Evolutionary conservation across 2,113 vertebrate species (phyloP).

Genomic region (Nesoenas mayeri): DNA sequence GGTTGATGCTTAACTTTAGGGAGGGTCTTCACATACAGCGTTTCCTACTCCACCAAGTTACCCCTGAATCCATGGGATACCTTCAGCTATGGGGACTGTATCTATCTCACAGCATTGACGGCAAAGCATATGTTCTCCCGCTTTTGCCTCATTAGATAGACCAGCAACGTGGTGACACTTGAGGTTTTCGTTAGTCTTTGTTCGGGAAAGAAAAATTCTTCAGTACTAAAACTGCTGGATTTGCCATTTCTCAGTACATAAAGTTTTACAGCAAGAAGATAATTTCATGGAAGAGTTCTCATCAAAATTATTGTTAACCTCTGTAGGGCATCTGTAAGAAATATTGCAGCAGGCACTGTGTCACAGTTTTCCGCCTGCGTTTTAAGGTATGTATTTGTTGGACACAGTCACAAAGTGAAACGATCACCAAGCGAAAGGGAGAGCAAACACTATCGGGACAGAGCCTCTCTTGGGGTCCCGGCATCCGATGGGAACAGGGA

Average conservation of each 20-base stretch:
- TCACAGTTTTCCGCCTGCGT: fast-evolving
- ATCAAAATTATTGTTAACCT: not conserved
- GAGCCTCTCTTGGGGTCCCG: not conserved
- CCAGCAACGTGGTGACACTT: not conserved
- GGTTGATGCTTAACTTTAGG: not conserved
- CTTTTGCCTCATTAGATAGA: not conserved
- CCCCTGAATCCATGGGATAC: no score
- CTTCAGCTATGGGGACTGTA: fast-evolving
- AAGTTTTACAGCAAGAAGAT: not conserved
- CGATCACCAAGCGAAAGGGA: fast-evolving
- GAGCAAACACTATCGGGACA: not conserved
- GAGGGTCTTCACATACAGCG: not conserved
- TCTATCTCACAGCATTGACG: not conserved
- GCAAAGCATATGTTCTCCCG: not conserved
- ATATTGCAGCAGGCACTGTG: not conserved
- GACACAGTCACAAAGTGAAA: not conserved
- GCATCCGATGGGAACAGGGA: no score
- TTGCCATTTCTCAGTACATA: not conserved
- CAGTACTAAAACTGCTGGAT: not conserved
- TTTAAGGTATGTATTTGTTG: not conserved
- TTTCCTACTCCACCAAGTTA: not conserved
- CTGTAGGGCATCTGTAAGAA: not conserved
- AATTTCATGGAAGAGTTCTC: not conserved
- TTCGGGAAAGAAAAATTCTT: not conserved
- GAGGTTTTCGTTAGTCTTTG: not conserved